phyloP scores from a whole-genome alignment of 1,140 invertebrate genomes.

The Heliconius melpomene region DNA sequence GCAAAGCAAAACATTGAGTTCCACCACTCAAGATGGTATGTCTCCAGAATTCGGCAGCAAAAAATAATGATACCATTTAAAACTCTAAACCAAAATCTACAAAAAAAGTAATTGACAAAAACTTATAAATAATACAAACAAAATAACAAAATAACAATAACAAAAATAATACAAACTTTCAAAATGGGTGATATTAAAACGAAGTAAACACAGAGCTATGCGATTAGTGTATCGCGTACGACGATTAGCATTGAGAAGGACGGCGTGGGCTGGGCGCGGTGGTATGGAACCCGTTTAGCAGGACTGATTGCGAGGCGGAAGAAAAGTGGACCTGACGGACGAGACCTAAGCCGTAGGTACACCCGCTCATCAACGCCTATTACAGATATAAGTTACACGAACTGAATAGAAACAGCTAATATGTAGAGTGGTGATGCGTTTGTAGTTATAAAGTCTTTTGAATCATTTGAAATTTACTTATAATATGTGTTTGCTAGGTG shows the following conservation, averaged over 20 bases:
- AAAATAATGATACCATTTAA: too few species aligned
- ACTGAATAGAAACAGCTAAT: conserved; percentile 1
- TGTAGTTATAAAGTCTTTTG: background rate
- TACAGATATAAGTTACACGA: conserved; percentile 5
- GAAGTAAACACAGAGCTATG: conserved; percentile 22
- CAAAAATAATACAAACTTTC: background rate
- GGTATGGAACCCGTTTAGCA: conserved; percentile 35
- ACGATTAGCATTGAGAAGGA: conserved; percentile 64
- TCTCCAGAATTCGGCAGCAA: too few species aligned
- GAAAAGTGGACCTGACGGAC: conserved; percentile 35
- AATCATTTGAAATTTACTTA: too few species aligned
- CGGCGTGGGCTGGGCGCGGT: conserved; percentile 41
- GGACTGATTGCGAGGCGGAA: conserved; percentile 39
- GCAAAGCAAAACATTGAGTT: too few species aligned
- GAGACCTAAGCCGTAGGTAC: conserved; percentile 26
- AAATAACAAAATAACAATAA: too few species aligned
- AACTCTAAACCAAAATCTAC: too few species aligned
- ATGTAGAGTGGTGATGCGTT: background rate
- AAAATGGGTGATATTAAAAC: conserved; percentile 20
- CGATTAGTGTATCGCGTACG: conserved; percentile 27
- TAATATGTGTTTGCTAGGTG: too few species aligned
- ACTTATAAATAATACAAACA: too few species aligned
- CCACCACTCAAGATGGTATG: too few species aligned
- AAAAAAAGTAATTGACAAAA: background rate
- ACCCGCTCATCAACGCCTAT: conserved; percentile 24